Evolutionary conservation across 2,888 invertebrate species (phyloP).

Genomic region (Dichetophora obliterata): DNA sequence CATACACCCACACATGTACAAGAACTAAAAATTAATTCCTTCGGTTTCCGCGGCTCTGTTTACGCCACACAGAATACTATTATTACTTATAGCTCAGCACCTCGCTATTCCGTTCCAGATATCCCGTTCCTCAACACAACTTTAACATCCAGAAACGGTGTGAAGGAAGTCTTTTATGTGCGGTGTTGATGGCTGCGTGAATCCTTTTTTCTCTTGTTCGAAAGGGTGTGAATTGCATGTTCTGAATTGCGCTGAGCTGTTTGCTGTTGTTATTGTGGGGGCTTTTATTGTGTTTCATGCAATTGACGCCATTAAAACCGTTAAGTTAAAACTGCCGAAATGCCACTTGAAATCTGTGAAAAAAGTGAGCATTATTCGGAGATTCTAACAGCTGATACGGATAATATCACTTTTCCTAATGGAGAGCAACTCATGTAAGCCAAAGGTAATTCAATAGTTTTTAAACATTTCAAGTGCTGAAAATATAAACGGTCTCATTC

Average conservation of each 20-base stretch:
- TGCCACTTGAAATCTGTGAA: constrained; percentile 24
- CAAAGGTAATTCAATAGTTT: neutral
- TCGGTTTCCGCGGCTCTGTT: constrained; percentile 23
- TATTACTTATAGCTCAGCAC: constrained; percentile 17
- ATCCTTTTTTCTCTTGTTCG: constrained; percentile 42
- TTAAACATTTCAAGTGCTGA: neutral
- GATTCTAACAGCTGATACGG: neutral
- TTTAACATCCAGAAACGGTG: neutral
- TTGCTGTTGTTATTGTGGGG: neutral
- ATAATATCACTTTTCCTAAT: neutral
- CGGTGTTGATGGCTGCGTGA: constrained; percentile 48
- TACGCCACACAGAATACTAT: constrained; percentile 27
- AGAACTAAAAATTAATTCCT: neutral
- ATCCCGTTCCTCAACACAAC: neutral
- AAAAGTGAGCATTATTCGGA: constrained; percentile 27
- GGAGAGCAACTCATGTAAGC: neutral
- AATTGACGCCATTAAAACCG: constrained; percentile 18
- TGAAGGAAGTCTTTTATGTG: constrained; percentile 48
- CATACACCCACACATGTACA: neutral
- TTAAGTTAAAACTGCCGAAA: constrained; percentile 29
- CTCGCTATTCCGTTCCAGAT: neutral
- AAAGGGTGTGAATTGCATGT: constrained; percentile 33
- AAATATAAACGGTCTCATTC: neutral
- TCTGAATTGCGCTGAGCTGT: neutral
- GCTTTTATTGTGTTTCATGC: constrained; percentile 17